A percentile compares a stretch with the other conserved stretches of the same genome.
Evolutionary conservation across 2,113 vertebrate genomes (phyloP).

Genomic region (Sander lucioperca): DNA sequence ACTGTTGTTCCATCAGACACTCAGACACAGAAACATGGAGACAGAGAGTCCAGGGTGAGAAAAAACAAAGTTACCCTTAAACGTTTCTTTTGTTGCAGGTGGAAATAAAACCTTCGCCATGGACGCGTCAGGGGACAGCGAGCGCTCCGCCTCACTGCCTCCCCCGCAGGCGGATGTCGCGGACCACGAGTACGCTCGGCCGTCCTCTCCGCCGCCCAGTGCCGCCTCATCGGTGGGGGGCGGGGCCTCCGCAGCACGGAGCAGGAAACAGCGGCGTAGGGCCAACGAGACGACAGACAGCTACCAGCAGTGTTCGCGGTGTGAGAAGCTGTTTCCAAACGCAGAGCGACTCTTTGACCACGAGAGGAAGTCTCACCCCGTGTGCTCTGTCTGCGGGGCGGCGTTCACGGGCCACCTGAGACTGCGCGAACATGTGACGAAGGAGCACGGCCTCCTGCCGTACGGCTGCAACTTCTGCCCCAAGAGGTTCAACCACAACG

Average conservation of each 20-base stretch:
- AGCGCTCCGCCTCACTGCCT: not conserved
- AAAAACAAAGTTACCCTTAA: no score
- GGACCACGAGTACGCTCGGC: slow-evolving; percentile 56
- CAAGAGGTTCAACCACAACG: slow-evolving; percentile 68
- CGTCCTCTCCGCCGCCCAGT: not conserved
- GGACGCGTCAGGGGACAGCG: not conserved
- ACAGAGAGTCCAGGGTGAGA: no score
- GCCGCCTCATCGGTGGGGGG: not conserved
- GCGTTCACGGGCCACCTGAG: slow-evolving; percentile 40
- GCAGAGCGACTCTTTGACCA: slow-evolving; percentile 47
- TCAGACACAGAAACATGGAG: no score
- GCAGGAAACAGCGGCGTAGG: not conserved
- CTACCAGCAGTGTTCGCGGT: slow-evolving; percentile 19
- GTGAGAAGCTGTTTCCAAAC: slow-evolving; percentile 61
- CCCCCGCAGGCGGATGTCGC: not conserved
- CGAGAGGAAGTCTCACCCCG: slow-evolving; percentile 44
- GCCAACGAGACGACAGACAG: not conserved
- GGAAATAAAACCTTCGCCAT: not conserved
- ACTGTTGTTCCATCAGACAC: no score
- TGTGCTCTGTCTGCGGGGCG: slow-evolving; percentile 37
- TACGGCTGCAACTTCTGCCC: slow-evolving; percentile 69
- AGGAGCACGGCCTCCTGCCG: slow-evolving; percentile 57
- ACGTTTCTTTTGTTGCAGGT: slow-evolving; percentile 24
- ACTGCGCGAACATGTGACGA: slow-evolving; percentile 49
- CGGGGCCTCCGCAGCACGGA: not conserved